Base-by-base conservation (phyloP, 2,797 vertebrate species). In the Champsocephalus esox region DNA sequence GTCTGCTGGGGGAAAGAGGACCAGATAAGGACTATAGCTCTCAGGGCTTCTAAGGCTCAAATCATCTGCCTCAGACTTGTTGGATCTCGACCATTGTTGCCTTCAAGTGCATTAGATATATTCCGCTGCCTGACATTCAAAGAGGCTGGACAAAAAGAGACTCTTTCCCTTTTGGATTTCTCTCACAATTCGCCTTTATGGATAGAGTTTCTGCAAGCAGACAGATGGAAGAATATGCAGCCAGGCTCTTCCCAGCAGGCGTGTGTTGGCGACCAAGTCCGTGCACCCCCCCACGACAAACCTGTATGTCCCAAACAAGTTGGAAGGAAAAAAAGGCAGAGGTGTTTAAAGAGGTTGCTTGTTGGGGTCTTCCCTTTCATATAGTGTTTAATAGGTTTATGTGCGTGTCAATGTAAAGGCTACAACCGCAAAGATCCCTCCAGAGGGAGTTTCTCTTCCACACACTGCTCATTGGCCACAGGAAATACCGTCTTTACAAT, bases 11-110 rank as follows among this genome's bases (percentile, higher is more conserved):
- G 79, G 71, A 65, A 76, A 70, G 73, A 85, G 62, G 67, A 82
- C 73, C 77, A 85, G 92, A 93, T 93, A 92, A 93, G 87, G 74
- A 66, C 73, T 57, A 61, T 66, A 79, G 84, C 84, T 89, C 84
- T 87, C 77, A 79, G 77, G 83, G 75, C 79, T 87, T 91, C 85
- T 84, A 69, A 90, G 70, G 84, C 85, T 87, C 69, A 89, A 89
- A 84, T 88, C 73, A 74, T 82, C 79, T 80, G 73, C 79, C 71
- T 75, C 72, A 58, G 69, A 85, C 79, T 79, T 32, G 12, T 65
- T 83, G 83, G 79, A 89, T 91, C 80, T 73, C 79, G 82, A 84
- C 73, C 50, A n/a, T 88, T 92, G 9, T 87, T 78, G 83, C 84
- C 79, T 88, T 86, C 51, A 76, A 89, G 85, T 84, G 66, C 73